Evolutionary conservation across 2,888 invertebrate species (phyloP).

Genomic region (Lampropteryx suffumata): DNA sequence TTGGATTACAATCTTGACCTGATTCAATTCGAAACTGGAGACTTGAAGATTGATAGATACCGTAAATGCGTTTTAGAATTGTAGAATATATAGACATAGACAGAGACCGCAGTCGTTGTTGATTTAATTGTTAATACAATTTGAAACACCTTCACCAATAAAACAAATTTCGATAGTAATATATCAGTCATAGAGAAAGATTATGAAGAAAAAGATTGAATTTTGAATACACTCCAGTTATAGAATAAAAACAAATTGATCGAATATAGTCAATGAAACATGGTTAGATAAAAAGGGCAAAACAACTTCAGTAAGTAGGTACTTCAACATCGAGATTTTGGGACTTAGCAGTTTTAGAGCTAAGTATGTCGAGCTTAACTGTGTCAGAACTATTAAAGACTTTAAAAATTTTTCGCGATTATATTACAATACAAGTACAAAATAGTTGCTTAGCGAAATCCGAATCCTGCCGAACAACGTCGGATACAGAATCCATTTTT

Average conservation of each 20-base stretch:
- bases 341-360: too few relatives aligned
- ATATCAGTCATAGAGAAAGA: too few relatives aligned
- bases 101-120: not conserved
- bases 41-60: not conserved
- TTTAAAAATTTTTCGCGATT: not conserved
- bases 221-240: too few relatives aligned
- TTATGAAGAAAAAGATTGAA: too few relatives aligned
- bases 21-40: slow-evolving; percentile 13
- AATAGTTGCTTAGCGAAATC: slow-evolving; percentile 41
- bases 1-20: slow-evolving; percentile 26
- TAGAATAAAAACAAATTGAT: too few relatives aligned
- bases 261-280: too few relatives aligned
- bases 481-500: slow-evolving; percentile 69
- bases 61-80: not conserved
- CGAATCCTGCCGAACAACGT: slow-evolving; percentile 52
- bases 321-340: not conserved
- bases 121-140: not conserved
- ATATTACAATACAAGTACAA: slow-evolving; percentile 22
- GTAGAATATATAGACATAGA: not conserved
- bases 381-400: not conserved
- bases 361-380: too few relatives aligned
- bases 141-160: not conserved
- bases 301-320: not conserved
- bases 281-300: too few relatives aligned
- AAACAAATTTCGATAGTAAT: too few relatives aligned